These are phyloP conservation scores for Polietes domitor DNA, from an alignment of 2,888 invertebrate species.

Conservation along the genomic window DNA sequence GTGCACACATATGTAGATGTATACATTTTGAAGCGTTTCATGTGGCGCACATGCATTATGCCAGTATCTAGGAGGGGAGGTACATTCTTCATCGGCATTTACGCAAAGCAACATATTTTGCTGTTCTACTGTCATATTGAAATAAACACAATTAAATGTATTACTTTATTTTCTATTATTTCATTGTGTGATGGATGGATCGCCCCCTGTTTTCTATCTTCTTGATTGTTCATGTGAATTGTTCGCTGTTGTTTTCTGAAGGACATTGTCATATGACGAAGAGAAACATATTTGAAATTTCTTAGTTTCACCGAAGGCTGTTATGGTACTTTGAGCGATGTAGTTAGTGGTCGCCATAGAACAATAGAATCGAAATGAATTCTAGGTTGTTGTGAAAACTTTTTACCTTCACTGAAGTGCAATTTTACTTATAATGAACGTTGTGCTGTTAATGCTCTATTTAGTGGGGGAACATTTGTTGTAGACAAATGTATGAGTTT, in stretches of 20 bases:
- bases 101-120: slow-evolving; percentile 49
- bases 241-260: slow-evolving; percentile 65
- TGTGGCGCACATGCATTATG: slow-evolving; percentile 17
- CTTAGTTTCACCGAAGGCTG: neutral
- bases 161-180: slow-evolving; percentile 17
- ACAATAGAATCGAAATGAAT: slow-evolving; percentile 43
- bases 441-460: too few relatives aligned
- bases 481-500: too few relatives aligned
- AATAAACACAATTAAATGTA: neutral
- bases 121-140: slow-evolving; percentile 47
- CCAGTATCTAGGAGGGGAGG: slow-evolving; percentile 32
- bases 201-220: neutral
- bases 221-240: neutral
- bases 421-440: too few relatives aligned
- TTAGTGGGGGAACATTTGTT: too few relatives aligned
- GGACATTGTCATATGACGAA: slow-evolving; percentile 73
- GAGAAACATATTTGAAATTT: slow-evolving; percentile 24
- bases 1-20: too few relatives aligned
- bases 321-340: neutral
- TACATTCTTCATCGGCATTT: slow-evolving; percentile 29
- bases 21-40: slow-evolving; percentile 10
- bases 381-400: slow-evolving; percentile 9
- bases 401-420: neutral
- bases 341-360: neutral
- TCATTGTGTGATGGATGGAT: slow-evolving; percentile 43